Evolutionary conservation across 1,140 invertebrate genomes (phyloP), one percentile per base, ranked within the genome.

Genomic region (Propsilocerus akamusi): DNA sequence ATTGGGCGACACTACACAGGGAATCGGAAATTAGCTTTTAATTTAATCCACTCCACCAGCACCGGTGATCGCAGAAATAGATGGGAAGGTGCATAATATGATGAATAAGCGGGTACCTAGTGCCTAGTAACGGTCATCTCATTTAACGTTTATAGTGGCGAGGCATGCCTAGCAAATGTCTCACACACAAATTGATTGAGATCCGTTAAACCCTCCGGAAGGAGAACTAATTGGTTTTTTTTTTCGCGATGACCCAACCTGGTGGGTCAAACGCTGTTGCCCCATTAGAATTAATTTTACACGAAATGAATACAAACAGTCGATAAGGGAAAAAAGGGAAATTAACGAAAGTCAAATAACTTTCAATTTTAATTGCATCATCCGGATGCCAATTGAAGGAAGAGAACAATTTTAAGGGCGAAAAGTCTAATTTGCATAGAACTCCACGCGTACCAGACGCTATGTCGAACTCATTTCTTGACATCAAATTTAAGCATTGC

Each of bases 71-170:
- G n/a, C n/a, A n/a, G n/a, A n/a, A n/a, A n/a, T n/a, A n/a, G n/a
- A n/a, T n/a, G n/a, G 28, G 28, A 30, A 22, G 34, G 34, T 41
- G 34, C 22, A 14, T 41, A 8, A 20, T 20, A 41, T 8, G 8
- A 41, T 17, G 22, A 20, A 20, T 20, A 41, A 41, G 34, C 34
- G 34, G 34, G 34, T 20, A n/a, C n/a, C n/a, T n/a, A n/a, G n/a
- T n/a, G n/a, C n/a, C n/a, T n/a, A 41, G 34, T 41, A 41, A 41
- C 34, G 34, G 34, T 41, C 34, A 41, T 41, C n/a, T n/a, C 34
- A 41, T 20, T 41, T n/a, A n/a, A n/a, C n/a, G n/a, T n/a, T 41
- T 20, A 8, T 20, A 41, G 20, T 37, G 17, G 34, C 34, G 14
- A n/a, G 34, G 17, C 22, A 17, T 41, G 34, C 34, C 22, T 41